A percentile compares a stretch with the other conserved stretches of the same genome.
These are phyloP conservation scores for Natrix natrix DNA, from an alignment of 2,797 vertebrate species.

Conservation along the genomic window DNA sequence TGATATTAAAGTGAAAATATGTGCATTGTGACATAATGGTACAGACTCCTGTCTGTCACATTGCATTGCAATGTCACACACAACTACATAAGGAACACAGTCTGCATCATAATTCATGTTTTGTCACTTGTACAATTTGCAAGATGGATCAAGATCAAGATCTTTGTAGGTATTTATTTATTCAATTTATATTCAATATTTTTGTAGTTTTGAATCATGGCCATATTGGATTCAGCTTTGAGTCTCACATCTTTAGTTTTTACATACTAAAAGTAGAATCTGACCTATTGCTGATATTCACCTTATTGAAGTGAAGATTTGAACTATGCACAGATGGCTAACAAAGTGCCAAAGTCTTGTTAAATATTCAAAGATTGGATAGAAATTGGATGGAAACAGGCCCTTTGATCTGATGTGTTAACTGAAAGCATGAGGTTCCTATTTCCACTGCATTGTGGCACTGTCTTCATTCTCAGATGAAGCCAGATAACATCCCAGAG, in stretches of 20 bases:
- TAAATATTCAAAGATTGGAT: neutral
- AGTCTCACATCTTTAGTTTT: neutral
- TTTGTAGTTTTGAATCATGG: neutral
- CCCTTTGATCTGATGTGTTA: neutral
- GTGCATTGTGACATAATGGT: neutral
- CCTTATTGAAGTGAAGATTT: neutral
- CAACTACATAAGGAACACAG: neutral
- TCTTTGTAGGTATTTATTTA: neutral
- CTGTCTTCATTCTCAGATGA: neutral
- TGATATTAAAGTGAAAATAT: neutral
- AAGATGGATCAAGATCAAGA: neutral
- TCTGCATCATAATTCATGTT: neutral
- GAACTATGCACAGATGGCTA: neutral
- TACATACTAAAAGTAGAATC: neutral
- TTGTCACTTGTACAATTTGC: neutral
- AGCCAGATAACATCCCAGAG: neutral
- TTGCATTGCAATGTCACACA: neutral
- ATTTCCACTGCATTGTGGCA: neutral
- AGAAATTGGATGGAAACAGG: neutral
- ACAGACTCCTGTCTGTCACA: neutral
- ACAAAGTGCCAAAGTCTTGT: neutral
- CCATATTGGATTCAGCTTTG: neutral
- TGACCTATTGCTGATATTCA: neutral
- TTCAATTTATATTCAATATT: neutral
- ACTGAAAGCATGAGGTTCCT: neutral